Conservation (phyloP, 2,888 invertebrate species). For the Acanthoscelides obtectus region DNA sequence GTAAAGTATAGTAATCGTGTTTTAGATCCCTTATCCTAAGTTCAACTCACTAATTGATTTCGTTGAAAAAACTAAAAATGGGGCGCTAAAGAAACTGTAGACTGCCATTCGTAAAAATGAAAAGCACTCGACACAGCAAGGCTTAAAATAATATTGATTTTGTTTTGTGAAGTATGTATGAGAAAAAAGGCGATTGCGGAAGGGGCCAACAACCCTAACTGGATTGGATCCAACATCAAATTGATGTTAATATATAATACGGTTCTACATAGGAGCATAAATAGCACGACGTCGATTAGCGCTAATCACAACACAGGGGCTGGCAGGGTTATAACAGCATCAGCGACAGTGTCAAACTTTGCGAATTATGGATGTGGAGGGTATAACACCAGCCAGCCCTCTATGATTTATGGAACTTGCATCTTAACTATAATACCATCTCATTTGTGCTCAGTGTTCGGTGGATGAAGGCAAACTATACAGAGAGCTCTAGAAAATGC, state of each 20-base stretch:
- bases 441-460: background rate
- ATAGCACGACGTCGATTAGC: background rate
- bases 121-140: too few species aligned
- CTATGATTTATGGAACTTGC: background rate
- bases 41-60: too few species aligned
- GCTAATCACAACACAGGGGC: background rate
- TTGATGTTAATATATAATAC: background rate
- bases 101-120: too few species aligned
- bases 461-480: too few species aligned
- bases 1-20: too few species aligned
- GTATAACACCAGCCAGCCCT: background rate
- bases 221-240: background rate
- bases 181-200: background rate
- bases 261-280: background rate
- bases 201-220: background rate
- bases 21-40: too few species aligned
- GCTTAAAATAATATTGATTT: too few species aligned
- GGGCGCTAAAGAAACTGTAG: too few species aligned
- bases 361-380: background rate
- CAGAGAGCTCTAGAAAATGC: too few species aligned
- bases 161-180: background rate
- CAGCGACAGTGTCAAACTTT: background rate
- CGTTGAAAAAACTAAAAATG: too few species aligned
- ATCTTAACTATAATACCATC: background rate
- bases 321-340: background rate